Evolutionary conservation across 2,113 vertebrate species (phyloP), one percentile per base, ranked within the genome.

Genomic region (Scolopax mira): DNA sequence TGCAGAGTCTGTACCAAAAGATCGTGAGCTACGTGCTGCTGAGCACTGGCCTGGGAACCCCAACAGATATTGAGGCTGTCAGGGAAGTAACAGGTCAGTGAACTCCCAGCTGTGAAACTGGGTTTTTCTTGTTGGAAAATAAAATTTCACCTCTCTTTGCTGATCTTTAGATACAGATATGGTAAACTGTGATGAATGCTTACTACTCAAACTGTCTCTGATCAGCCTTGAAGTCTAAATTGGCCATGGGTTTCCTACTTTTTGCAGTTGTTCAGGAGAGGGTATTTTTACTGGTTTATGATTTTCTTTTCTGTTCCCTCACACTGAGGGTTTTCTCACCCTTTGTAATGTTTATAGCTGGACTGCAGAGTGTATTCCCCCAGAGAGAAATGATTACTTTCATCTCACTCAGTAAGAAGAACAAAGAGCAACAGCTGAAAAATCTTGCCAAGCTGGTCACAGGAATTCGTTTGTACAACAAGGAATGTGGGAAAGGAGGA

Each of bases 391-490:
- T 99, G 85, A 97, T 89, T 27, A 93, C 97, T 64, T 99, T 99
- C 97, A 94, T 99, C 77, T 97, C 97, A 24, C 98, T 99, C 52
- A 71, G 64, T 58, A 99, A 98, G 95, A 98, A 95, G 90, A 98
- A 99, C 54, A 99, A 99, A 98, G 98, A 99, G 48, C 95, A 97
- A 57, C 98, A 99, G 85, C 97, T 99, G 67, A 98, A 83, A 21
- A 98, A 99, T 85, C 97, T 99, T 57, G 96, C 97, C 80, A 97
- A 97, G 98, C 96, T 99, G 8, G 98, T 99, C 48, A 98, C 98
- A 8, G 99, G 99, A 62, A 99, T 99, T 95, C 98, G 97, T 19
- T 97, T 99, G 96, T 99, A 99, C 98, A 99, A 99, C 97, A 99
- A 97, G 95, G 97, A 98, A 92, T 97, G 94, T 54, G 90, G 97